Percentiles rank a stretch among this genome's conserved stretches.
phyloP scores from a whole-genome alignment of 2,113 vertebrate species.

The rabbit (Oryctolagus cuniculus) region mOryCun1.1 NC_091433.1:193365501-193366000 shows the following conservation, averaged over 20 bases:
- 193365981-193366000: no score
- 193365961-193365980: fast-evolving
- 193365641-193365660: no score
- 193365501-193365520: no score
- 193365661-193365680: neutral
- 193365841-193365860: no score
- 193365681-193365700: neutral
- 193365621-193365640: neutral
- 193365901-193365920: fast-evolving
- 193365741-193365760: no score
- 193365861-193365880: no score
- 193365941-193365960: neutral
- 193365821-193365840: no score
- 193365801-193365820: no score
- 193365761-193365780: neutral
- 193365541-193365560: neutral
- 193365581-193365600: neutral
- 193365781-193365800: no score
- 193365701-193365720: fast-evolving
- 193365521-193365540: neutral
- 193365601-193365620: neutral
- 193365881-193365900: no score
- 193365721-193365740: no score
- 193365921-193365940: neutral
- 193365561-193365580: neutral